These are phyloP conservation scores for Castor canadensis DNA, from an alignment of 2,113 vertebrate genomes.

Conservation along the genomic window DNA sequence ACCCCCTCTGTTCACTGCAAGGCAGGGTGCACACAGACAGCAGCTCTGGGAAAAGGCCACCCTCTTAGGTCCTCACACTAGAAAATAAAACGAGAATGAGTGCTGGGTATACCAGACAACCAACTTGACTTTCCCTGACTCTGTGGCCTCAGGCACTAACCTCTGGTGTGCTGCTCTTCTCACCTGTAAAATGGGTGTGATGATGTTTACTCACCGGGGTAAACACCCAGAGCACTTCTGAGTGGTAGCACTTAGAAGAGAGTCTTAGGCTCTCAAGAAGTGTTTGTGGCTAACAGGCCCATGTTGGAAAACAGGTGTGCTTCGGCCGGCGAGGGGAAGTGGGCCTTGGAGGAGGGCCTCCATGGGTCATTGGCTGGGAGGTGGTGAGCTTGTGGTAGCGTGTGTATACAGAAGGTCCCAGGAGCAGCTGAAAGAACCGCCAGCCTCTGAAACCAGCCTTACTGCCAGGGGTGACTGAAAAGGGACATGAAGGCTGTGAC, in stretches of 20 bases:
- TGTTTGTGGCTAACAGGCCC: not conserved
- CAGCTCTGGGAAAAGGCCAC: no score
- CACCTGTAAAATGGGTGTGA: not conserved
- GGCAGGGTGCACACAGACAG: not conserved
- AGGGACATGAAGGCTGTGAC: accelerated
- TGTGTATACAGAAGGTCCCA: not conserved
- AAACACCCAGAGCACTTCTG: no score
- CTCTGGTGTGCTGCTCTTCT: not conserved
- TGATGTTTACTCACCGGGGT: not conserved
- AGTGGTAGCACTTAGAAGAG: no score
- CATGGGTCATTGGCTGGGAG: not conserved
- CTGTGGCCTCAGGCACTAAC: accelerated
- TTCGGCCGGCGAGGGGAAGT: not conserved
- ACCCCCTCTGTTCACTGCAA: not conserved
- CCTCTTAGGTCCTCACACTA: not conserved
- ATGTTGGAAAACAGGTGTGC: not conserved
- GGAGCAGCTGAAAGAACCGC: not conserved
- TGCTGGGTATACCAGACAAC: no score
- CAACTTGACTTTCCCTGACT: not conserved
- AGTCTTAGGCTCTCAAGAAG: no score
- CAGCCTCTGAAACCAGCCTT: not conserved
- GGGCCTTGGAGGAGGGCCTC: not conserved
- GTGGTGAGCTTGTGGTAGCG: accelerated
- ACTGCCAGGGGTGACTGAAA: not conserved
- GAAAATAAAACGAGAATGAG: not conserved